A percentile compares a stretch with the other conserved stretches of the same genome.
Evolutionary conservation across 2,113 vertebrate genomes (phyloP).

Genomic region (Tachysurus fulvidraco): DNA sequence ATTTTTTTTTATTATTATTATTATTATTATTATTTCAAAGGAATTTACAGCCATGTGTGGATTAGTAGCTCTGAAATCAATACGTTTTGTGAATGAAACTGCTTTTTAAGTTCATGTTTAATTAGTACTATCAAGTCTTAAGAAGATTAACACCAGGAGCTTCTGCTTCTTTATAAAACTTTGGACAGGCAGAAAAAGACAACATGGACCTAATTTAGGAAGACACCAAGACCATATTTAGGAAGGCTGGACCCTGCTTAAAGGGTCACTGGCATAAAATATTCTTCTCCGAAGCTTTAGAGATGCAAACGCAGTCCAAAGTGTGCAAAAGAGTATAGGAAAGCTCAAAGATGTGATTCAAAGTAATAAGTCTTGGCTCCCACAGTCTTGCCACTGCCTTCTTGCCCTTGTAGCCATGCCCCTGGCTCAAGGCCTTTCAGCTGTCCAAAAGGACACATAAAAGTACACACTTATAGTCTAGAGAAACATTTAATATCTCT

Average conservation of each 20-base stretch:
- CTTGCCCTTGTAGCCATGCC: not conserved
- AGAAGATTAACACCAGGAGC: not conserved
- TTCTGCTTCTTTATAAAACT: not conserved
- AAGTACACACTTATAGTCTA: not conserved
- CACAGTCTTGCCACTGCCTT: not conserved
- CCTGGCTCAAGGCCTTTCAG: not conserved
- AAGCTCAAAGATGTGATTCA: not conserved
- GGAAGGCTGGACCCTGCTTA: not conserved
- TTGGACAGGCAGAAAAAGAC: not conserved
- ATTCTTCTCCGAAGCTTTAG: not conserved
- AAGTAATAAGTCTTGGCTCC: too few species aligned
- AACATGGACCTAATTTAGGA: not conserved
- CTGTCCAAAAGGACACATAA: not conserved
- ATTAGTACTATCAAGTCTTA: not conserved
- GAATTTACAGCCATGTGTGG: not conserved
- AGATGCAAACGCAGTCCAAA: not conserved
- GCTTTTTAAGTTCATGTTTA: not conserved
- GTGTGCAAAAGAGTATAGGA: not conserved
- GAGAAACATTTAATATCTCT: constrained; percentile 1
- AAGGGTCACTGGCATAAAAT: not conserved
- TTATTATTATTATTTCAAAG: too few species aligned
- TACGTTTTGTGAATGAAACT: not conserved
- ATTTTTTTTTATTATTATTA: too few species aligned
- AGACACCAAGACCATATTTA: not conserved
- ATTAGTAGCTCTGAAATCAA: not conserved